These are phyloP conservation scores for Tenualosa ilisha DNA, from an alignment of 2,797 vertebrate genomes.

Conservation along the genomic window DNA sequence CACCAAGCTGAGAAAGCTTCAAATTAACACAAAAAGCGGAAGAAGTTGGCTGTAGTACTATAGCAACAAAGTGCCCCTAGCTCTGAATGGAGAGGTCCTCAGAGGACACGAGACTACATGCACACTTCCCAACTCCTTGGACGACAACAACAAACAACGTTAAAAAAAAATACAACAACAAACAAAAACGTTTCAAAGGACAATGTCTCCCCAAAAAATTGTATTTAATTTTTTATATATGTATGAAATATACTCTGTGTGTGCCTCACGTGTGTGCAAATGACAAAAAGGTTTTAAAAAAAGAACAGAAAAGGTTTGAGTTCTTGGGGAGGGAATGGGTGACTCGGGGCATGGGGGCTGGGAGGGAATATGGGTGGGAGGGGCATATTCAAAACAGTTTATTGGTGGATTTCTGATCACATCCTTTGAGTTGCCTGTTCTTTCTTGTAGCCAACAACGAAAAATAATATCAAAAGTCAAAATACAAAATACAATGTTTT, in stretches of 20 bases:
- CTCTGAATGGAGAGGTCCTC: slow-evolving; percentile 66
- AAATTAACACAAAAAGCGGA: slow-evolving; percentile 45
- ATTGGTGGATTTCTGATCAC: slow-evolving; percentile 77
- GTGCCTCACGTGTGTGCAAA: slow-evolving; percentile 82
- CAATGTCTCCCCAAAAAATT: slow-evolving; percentile 51
- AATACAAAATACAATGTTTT: slow-evolving; percentile 84
- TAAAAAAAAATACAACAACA: neutral
- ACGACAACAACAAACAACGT: slow-evolving; percentile 31
- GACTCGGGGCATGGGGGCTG: slow-evolving; percentile 29
- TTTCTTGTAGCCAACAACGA: slow-evolving; percentile 86
- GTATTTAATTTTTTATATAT: slow-evolving; percentile 72
- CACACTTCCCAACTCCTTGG: slow-evolving; percentile 76
- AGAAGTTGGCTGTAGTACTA: slow-evolving; percentile 57
- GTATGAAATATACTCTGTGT: slow-evolving; percentile 84
- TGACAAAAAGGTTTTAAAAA: slow-evolving; percentile 71
- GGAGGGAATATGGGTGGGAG: slow-evolving; percentile 45
- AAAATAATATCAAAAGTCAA: slow-evolving; percentile 80
- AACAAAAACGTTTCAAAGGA: slow-evolving; percentile 60
- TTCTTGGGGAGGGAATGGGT: slow-evolving; percentile 52
- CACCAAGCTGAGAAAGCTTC: slow-evolving; percentile 68
- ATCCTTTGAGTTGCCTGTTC: slow-evolving; percentile 83
- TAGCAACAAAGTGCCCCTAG: slow-evolving; percentile 64
- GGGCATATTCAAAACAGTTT: slow-evolving; percentile 72
- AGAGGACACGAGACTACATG: slow-evolving; percentile 75
- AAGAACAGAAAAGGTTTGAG: slow-evolving; percentile 54